Evolutionary conservation across 2,113 vertebrate genomes (phyloP), one percentile per base, ranked within the genome.

Genomic region (Paralichthys olivaceus): DNA sequence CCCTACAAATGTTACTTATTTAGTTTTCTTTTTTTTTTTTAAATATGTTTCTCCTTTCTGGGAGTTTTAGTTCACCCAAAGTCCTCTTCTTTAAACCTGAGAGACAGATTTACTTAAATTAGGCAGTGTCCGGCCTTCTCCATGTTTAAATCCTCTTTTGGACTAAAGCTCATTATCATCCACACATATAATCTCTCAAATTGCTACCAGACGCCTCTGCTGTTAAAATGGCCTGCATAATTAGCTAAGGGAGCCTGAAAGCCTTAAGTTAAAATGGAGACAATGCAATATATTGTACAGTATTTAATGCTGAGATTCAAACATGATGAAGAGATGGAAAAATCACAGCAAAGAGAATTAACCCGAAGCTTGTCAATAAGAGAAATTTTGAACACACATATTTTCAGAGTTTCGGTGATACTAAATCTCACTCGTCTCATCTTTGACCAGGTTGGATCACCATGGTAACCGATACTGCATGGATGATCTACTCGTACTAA

Each of bases 131-230:
- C 81, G 73, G 71, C 78, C 86, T 89, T 86, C 91, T 91, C 72
- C 40, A 68, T 83, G 78, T 87, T 86, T 76, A 83, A 93, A 92
- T 93, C 91, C 91, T 90, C 90, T 91, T 90, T 86, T 61, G 64
- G 87, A 83, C 81, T 85, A 90, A 92, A 92, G 90, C 91, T 93
- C 85, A 90, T 94, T 91, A 94, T 90, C 88, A 91, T 80, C 90
- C 91, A 89, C 90, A 90, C 84, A 80, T 84, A 87, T 94, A 94
- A 93, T 92, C 92, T 85, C 81, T 79, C 61, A 90, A 91, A 91
- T 91, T 91, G 90, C 80, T 83, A 83, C 78, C 75, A 72, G 89
- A 87, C 43, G 73, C 87, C 80, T 54, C 79, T 32, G 81, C 82
- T 81, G 72, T 56, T 78, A 77, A 80, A 87, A 79, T 86, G 84